Conservation (phyloP, 2,797 vertebrate genomes). For the Liasis olivaceus region DNA sequence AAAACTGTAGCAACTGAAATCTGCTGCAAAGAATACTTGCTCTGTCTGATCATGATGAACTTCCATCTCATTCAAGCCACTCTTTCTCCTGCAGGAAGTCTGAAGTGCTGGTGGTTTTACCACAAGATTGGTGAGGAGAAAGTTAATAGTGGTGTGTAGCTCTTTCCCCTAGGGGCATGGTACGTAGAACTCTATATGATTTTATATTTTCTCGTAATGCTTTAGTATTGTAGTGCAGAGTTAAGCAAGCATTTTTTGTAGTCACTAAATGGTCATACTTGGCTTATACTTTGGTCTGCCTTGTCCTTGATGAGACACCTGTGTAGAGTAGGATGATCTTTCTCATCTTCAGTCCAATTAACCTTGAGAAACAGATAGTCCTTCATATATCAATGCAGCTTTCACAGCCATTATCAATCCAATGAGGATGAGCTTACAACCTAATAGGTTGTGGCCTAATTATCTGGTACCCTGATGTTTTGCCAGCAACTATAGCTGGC, state of each 20-base stretch:
- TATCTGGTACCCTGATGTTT: neutral
- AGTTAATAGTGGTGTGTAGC: neutral
- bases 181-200: neutral
- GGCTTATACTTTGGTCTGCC: neutral
- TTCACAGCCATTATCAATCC: neutral
- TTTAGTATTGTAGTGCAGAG: neutral
- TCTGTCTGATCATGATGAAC: neutral
- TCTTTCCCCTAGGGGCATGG: neutral
- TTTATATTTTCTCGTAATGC: neutral
- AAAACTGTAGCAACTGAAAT: constrained; percentile 38
- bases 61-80: constrained; percentile 19
- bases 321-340: neutral
- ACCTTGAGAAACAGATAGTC: neutral
- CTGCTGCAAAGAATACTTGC: neutral
- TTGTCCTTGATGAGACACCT: neutral
- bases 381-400: neutral
- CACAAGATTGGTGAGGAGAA: neutral
- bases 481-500: too few species aligned
- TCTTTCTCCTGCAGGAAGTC: neutral
- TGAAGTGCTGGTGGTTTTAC: neutral
- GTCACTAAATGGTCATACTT: neutral
- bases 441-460: neutral
- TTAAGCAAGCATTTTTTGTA: neutral
- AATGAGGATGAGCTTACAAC: neutral
- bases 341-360: neutral